Evolutionary conservation across 2,113 vertebrate species (phyloP), one percentile per base, ranked within the genome.

Genomic region (Engraulis encrasicolus): DNA sequence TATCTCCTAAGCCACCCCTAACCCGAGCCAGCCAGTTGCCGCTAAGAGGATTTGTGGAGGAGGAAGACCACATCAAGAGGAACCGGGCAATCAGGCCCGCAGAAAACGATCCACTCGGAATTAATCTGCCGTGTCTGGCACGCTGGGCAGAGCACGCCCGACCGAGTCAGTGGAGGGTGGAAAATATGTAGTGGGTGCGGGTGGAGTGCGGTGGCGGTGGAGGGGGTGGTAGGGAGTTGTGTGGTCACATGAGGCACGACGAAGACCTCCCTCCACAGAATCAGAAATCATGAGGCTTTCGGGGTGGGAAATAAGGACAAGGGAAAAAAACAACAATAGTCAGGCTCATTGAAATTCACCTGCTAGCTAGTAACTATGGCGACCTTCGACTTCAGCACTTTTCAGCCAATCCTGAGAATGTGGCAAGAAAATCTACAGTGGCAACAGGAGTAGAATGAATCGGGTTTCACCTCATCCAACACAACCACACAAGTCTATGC

Each of bases 1-100:
- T 94, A 93, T 92, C 89, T 88, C 84, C 91, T 92, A 94, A 93
- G 92, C 91, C 91, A 93, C 89, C 92, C 87, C 91, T 89, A 87
- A 85, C 89, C 81, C 85, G 86, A 93, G 91, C 87, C 80, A 89
- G 90, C 90, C 90, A 90, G 91, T n/a, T 88, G 90, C 85, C 88
- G 92, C 79, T 91, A 92, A 93, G 90, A 92, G 90, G 90, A 93
- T 91, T 91, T 84, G 80, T 84, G 87, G 88, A 86, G 89, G 86
- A 83, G 86, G 86, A 89, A 84, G 87, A 91, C 90, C 82, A 92
- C 91, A 58, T 79, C 81, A 89, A 74, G 66, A 74, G 66, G 66
- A 74, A 74, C 66, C 12, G 15, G 27, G 66, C 66, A 74, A 74
- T 74, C 66, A 74, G 66, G 14, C 66, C 27, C 27, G 12, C 27